phyloP scores from a whole-genome alignment of 2,888 invertebrate genomes.

The Acanthopleura granulata region DNA sequence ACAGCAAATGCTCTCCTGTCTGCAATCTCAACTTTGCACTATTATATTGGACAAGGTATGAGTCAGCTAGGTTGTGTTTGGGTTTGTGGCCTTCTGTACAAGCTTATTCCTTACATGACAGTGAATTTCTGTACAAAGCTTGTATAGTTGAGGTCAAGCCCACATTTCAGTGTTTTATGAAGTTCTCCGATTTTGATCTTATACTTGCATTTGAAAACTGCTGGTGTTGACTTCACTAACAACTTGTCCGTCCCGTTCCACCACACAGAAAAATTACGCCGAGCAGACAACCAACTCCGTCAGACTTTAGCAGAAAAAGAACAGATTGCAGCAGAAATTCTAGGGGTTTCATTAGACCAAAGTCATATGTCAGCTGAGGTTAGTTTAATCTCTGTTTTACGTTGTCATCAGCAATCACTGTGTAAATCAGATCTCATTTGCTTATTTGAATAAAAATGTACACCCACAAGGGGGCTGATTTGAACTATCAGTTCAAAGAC shows the following conservation, averaged over 20 bases:
- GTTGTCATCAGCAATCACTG: no score
- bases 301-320: slow-evolving; percentile 81
- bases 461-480: no score
- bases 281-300: slow-evolving; percentile 80
- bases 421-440: no score
- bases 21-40: no score
- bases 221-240: slow-evolving; percentile 17
- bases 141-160: background rate
- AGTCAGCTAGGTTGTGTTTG: no score
- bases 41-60: no score
- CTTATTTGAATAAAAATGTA: no score
- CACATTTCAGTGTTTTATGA: background rate
- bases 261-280: slow-evolving; percentile 78
- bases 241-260: background rate
- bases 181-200: background rate
- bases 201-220: slow-evolving; percentile 7
- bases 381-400: slow-evolving; percentile 20
- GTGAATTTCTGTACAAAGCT: background rate
- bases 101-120: background rate
- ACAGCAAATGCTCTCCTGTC: no score
- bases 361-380: slow-evolving; percentile 78
- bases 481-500: no score
- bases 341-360: slow-evolving; percentile 81
- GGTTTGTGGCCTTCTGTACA: no score
- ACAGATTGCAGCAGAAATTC: slow-evolving; percentile 81